These are phyloP conservation scores for Mechanitis messenoides DNA, from an alignment of 2,888 invertebrate genomes.

Conservation along the genomic window DNA sequence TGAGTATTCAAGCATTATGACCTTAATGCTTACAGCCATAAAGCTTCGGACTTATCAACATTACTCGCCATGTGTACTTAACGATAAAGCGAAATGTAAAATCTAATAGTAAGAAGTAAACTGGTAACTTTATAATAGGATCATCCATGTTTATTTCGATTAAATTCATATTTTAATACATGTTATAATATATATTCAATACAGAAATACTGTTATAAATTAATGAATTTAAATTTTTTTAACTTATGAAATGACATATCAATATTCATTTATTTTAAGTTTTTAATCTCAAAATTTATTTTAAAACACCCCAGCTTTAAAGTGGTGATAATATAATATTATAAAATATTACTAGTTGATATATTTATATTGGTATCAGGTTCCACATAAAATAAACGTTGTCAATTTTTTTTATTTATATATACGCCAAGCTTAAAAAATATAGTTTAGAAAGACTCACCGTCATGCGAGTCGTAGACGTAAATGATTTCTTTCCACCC, in stretches of 20 bases:
- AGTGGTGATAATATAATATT: no score
- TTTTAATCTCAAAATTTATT: no score
- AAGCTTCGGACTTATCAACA: background rate
- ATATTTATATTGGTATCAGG: background rate
- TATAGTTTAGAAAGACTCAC: slow-evolving; percentile 75
- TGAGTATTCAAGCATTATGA: slow-evolving; percentile 24
- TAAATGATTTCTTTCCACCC: slow-evolving; percentile 93
- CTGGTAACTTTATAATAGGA: background rate
- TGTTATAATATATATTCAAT: no score
- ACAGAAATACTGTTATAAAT: no score
- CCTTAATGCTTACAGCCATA: slow-evolving; percentile 8
- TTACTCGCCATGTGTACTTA: slow-evolving; percentile 7
- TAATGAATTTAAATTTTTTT: no score
- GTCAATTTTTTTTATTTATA: no score
- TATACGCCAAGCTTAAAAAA: background rate
- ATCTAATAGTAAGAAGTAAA: slow-evolving; percentile 8
- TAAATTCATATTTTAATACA: no score
- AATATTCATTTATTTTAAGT: no score
- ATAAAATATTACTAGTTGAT: no score
- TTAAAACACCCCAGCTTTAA: no score
- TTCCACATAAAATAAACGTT: background rate
- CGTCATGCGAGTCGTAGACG: slow-evolving; percentile 93
- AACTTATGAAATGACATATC: no score
- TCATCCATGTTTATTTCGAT: no score
- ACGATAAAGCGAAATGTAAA: slow-evolving; percentile 16